Percentiles rank a stretch among this genome's conserved stretches.
Evolutionary conservation across 2,797 vertebrate genomes (phyloP).

Genomic region (Poliocrania exsul): DNA sequence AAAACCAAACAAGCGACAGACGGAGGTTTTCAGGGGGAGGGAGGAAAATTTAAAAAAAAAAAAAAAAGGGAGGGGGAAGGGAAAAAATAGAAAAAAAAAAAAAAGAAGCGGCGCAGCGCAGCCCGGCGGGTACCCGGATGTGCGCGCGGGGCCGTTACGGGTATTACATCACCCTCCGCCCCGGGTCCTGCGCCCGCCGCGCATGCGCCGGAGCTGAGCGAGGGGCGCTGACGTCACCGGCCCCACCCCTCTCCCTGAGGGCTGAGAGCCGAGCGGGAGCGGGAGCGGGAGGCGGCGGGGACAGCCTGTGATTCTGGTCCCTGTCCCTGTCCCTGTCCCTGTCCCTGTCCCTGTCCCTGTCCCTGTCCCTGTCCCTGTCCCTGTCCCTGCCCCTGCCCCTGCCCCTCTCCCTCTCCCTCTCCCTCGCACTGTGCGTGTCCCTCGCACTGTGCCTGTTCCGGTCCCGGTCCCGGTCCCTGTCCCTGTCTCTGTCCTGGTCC

Average conservation of each 20-base stretch:
- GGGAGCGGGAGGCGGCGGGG: rapidly evolving
- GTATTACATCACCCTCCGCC: constrained; percentile 43
- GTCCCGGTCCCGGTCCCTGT: too few species aligned
- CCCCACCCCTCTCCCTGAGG: not conserved
- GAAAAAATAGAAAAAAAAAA: not conserved
- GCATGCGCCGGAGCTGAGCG: not conserved
- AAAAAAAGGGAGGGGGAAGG: too few species aligned
- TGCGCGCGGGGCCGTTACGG: not conserved
- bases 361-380: too few species aligned
- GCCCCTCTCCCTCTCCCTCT: too few species aligned
- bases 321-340: rapidly evolving
- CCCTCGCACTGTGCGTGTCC: too few species aligned
- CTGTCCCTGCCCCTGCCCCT: rapidly evolving
- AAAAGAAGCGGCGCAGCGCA: not conserved
- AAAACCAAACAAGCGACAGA: too few species aligned
- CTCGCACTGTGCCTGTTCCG: rapidly evolving
- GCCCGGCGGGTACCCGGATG: constrained; percentile 20
- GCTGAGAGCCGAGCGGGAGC: too few species aligned
- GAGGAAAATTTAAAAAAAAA: not conserved
- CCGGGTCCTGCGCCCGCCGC: not conserved
- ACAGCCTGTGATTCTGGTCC: rapidly evolving
- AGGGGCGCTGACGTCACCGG: not conserved
- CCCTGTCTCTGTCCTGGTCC: too few species aligned
- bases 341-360: too few species aligned
- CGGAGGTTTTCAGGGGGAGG: not conserved